Percentiles rank a stretch among this genome's conserved stretches.
Conservation (phyloP, 2,113 vertebrate species). For the Myotis lucifugus region DNA sequence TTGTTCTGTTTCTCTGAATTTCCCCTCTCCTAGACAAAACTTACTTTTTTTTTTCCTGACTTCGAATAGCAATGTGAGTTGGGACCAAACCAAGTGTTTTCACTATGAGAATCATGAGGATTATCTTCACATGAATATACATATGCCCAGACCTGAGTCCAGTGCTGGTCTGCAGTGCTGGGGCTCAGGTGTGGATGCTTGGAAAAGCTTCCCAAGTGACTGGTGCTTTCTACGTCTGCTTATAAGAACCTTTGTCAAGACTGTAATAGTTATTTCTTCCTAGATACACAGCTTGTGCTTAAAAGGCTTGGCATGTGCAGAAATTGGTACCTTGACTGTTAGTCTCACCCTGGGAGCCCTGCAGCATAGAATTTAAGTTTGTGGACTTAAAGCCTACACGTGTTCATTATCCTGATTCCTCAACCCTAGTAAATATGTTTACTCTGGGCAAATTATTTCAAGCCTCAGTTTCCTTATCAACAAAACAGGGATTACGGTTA, state of each 20-base stretch:
- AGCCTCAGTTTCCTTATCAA: slow-evolving; percentile 19
- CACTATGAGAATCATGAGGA: not conserved
- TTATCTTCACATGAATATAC: not conserved
- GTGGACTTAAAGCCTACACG: not conserved
- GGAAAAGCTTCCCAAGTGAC: not conserved
- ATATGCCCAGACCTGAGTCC: not conserved
- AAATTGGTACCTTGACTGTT: not conserved
- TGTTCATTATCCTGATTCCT: not conserved
- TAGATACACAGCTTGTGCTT: not conserved
- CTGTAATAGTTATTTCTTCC: not conserved
- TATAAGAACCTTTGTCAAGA: not conserved
- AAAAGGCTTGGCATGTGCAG: not conserved
- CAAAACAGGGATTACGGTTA: not conserved
- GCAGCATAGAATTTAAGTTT: not conserved
- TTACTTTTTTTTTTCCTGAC: not conserved
- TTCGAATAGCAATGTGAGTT: not conserved
- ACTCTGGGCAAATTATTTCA: not conserved
- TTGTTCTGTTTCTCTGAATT: slow-evolving; percentile 5
- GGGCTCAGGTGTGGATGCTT: not conserved
- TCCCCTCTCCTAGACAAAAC: not conserved
- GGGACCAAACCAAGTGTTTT: not conserved
- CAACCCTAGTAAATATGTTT: not conserved
- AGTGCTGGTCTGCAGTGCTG: not conserved
- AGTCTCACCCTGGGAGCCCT: not conserved
- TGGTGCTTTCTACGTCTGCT: not conserved